These are phyloP conservation scores for Rhingia campestris DNA, from an alignment of 2,888 invertebrate genomes.

Conservation along the genomic window DNA sequence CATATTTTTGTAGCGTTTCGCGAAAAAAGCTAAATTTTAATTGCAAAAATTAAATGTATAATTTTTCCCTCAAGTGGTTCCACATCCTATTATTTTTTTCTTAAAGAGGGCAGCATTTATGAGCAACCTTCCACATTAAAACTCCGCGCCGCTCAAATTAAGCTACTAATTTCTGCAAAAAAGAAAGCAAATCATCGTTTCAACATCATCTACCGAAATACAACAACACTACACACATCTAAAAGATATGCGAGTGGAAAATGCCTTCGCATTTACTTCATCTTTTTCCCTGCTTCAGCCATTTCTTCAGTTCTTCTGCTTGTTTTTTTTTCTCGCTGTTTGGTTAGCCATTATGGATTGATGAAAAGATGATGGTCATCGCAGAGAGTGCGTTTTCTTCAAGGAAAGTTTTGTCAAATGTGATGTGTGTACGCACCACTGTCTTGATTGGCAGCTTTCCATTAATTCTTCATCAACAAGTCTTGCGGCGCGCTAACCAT, in stretches of 20 bases:
- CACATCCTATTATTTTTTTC: too few species aligned
- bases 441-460: conserved; percentile 72
- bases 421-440: conserved; percentile 53
- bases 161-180: conserved; percentile 45
- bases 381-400: conserved; percentile 45
- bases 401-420: conserved; percentile 70
- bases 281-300: conserved; percentile 38
- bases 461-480: conserved; percentile 64
- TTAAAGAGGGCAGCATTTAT: too few species aligned
- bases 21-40: too few species aligned
- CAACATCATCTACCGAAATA: conserved; percentile 32
- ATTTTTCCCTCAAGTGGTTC: too few species aligned
- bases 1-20: too few species aligned
- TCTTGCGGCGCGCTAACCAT: conserved; percentile 44
- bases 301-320: conserved; percentile 33
- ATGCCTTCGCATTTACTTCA: conserved; percentile 35
- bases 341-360: conserved; percentile 32
- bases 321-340: not conserved
- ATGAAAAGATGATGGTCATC: conserved; percentile 49
- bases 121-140: not conserved
- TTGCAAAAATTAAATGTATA: too few species aligned
- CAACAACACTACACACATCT: not conserved
- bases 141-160: not conserved
- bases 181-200: conserved; percentile 52
- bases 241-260: conserved; percentile 31